Evolutionary conservation across 2,797 vertebrate species (phyloP).

Genomic region (Antrozous pallidus): DNA sequence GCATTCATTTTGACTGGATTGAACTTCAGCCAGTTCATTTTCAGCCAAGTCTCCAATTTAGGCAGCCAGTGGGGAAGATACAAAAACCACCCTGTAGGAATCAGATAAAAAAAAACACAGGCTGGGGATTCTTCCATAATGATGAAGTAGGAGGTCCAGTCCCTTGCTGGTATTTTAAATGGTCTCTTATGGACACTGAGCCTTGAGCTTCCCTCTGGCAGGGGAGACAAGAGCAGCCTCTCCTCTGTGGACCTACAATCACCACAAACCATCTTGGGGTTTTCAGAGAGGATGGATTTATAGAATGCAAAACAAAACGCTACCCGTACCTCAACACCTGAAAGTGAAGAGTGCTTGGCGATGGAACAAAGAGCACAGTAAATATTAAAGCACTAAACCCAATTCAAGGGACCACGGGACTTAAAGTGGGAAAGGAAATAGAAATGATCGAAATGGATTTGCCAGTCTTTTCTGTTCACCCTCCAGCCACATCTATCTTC

Average conservation of each 20-base stretch:
- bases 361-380: neutral
- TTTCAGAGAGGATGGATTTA: constrained; percentile 32
- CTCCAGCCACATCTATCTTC: neutral
- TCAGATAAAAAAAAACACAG: constrained; percentile 59
- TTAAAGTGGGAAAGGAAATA: neutral
- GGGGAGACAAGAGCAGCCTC: neutral
- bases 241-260: neutral
- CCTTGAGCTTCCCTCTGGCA: constrained; percentile 35
- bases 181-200: constrained; percentile 29
- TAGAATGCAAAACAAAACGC: constrained; percentile 27
- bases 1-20: constrained; percentile 47
- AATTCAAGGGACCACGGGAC: neutral
- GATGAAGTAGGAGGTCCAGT: neutral
- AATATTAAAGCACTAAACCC: constrained; percentile 24
- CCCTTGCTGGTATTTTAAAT: constrained; percentile 59
- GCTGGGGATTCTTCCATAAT: constrained; percentile 33
- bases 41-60: constrained; percentile 54
- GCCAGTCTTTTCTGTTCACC: neutral
- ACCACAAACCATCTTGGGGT: constrained; percentile 39
- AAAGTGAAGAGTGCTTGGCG: constrained; percentile 25
- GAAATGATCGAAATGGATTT: neutral
- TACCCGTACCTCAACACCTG: neutral
- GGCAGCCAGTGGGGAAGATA: constrained; percentile 46
- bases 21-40: constrained; percentile 54
- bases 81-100: constrained; percentile 40